These are phyloP conservation scores for Microcebus lehilahytsara DNA, from an alignment of 2,113 vertebrate genomes.

Conservation along the genomic window DNA sequence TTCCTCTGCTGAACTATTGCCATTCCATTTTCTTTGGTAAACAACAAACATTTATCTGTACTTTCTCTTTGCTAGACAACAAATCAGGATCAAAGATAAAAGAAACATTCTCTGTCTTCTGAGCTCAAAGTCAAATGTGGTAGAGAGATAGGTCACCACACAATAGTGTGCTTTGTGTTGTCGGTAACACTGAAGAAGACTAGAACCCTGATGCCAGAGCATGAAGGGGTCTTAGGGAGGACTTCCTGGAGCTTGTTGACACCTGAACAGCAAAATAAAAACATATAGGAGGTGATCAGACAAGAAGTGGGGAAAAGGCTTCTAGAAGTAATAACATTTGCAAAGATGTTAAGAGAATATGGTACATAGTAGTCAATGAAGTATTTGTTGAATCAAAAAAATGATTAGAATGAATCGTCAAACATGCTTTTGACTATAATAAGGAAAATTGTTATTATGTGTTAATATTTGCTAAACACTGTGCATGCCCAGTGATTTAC, in stretches of 20 bases:
- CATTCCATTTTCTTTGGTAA: background rate
- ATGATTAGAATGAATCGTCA: background rate
- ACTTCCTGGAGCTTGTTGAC: background rate
- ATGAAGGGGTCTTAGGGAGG: background rate
- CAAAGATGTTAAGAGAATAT: background rate
- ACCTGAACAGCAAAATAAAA: background rate
- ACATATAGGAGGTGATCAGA: background rate
- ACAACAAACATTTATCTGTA: background rate
- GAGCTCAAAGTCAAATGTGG: background rate
- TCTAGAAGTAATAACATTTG: background rate
- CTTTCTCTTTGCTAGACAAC: background rate
- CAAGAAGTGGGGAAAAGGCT: background rate
- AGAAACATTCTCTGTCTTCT: background rate
- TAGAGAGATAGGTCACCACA: background rate
- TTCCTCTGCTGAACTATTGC: background rate
- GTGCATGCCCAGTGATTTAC: background rate
- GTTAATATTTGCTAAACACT: background rate
- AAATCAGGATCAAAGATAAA: background rate
- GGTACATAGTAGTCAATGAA: background rate
- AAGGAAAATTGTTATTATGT: background rate
- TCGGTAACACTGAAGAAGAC: background rate
- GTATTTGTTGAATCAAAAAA: background rate
- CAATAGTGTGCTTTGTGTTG: background rate
- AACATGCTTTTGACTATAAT: background rate
- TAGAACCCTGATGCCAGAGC: background rate